Evolutionary conservation across 2,113 vertebrate genomes (phyloP).

Genomic region (Gymnogyps californianus): DNA sequence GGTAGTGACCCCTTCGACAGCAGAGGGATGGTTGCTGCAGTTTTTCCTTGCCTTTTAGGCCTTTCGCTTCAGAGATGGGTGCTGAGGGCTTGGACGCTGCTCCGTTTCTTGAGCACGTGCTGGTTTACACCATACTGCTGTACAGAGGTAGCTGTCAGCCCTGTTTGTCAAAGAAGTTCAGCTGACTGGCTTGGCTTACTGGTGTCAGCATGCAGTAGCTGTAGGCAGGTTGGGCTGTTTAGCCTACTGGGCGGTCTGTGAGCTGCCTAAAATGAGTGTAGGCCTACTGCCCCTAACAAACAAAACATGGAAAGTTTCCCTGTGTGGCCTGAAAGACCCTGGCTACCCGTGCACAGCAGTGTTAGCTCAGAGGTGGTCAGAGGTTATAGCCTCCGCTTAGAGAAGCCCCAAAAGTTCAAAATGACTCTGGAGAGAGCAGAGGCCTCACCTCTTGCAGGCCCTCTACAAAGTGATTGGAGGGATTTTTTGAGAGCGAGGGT

Average conservation of each 20-base stretch:
- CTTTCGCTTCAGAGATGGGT: not conserved
- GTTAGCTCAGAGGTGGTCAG: not conserved
- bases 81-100: not conserved
- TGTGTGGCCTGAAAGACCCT: not conserved
- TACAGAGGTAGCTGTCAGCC: too few relatives aligned
- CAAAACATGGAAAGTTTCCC: not conserved
- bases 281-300: not conserved
- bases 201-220: rapidly evolving
- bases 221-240: not conserved
- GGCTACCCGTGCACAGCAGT: not conserved
- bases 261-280: not conserved
- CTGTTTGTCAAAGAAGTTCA: not conserved
- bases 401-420: not conserved
- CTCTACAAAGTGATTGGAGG: not conserved
- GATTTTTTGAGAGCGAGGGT: not conserved
- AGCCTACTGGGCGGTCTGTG: not conserved
- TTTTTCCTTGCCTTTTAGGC: not conserved
- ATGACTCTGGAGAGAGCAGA: not conserved
- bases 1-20: not conserved
- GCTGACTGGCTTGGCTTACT: not conserved
- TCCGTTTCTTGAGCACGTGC: not conserved
- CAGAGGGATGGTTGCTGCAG: not conserved
- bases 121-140: not conserved
- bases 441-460: not conserved
- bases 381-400: not conserved